These are phyloP conservation scores for Arge pagana DNA, from an alignment of 2,888 invertebrate genomes.

Conservation along the genomic window DNA sequence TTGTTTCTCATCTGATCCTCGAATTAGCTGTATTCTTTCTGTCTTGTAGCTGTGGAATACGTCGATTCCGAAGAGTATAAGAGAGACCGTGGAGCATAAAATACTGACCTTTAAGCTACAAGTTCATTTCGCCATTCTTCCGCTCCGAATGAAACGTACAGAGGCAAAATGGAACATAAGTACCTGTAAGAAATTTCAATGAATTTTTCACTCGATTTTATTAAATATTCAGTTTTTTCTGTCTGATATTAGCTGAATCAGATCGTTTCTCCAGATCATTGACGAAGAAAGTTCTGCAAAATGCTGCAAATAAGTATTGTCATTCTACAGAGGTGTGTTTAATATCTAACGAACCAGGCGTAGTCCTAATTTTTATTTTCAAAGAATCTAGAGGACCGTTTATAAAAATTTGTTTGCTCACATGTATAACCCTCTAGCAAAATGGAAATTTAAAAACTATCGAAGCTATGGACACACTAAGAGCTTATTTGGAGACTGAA, in stretches of 20 bases:
- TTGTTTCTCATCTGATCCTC: neutral
- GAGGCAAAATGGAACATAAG: slow-evolving; percentile 19
- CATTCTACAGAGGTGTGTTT: neutral
- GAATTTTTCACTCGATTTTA: neutral
- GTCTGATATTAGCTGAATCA: neutral
- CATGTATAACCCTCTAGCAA: too few relatives aligned
- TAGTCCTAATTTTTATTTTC: too few relatives aligned
- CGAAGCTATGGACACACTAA: slow-evolving; percentile 50
- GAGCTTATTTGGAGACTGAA: slow-evolving; percentile 53
- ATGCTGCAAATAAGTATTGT: neutral
- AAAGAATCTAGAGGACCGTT: too few relatives aligned
- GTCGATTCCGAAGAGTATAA: slow-evolving; percentile 39
- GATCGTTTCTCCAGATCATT: neutral
- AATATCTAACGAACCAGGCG: too few relatives aligned
- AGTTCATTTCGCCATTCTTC: slow-evolving; percentile 50
- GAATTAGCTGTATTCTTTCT: too few relatives aligned
- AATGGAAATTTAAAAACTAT: slow-evolving; percentile 12
- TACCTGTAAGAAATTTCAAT: too few relatives aligned
- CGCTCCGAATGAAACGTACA: slow-evolving; percentile 35
- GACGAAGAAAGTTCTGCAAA: slow-evolving; percentile 4
- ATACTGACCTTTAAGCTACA: slow-evolving; percentile 51
- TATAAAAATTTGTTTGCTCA: too few relatives aligned
- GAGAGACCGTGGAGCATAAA: slow-evolving; percentile 44
- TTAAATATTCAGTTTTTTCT: neutral
- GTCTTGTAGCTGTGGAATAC: slow-evolving; percentile 49